Evolutionary conservation across 1,140 invertebrate genomes (phyloP), one percentile per base, ranked within the genome.

Genomic region (Batillaria attramentaria): DNA sequence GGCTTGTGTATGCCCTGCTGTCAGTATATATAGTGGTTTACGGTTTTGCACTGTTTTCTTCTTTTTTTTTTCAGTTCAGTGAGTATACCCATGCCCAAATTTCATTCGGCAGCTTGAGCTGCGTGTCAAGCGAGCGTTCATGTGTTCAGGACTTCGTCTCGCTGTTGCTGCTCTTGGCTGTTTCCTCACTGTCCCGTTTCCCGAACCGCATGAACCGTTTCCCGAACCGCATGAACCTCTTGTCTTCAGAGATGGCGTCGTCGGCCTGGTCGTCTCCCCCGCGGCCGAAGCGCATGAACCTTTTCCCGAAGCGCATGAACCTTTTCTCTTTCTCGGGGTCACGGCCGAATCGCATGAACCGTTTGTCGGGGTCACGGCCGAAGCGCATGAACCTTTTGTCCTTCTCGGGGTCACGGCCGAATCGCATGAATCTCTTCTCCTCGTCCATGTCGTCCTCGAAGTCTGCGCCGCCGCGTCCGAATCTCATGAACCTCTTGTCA

Each of bases 401-500:
- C 10, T 72, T 46, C 33, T 50, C 37, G 8, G 46, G 74, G 31
- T 70, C 80, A 79, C 42, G 74, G 5, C 86, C 86, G 60, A 86
- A 86, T 70, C 85, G 39, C 82, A 84, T 85, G 62, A 86, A 85
- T 39, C 84, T 35, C 54, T 86, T 85, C 35, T 84, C 83, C 0
- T 79, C 82, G 6, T 81, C 79, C 10, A 68, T 39, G 57, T 84
- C 80, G 13, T 74, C 35, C 43, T 76, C 70, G 8, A 76, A 81
- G 20, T 84, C 79, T 65, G 65, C 60, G 37, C 66, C 62, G 18
- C 78, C 78, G 39, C 85, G 82, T 13, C 88, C 88, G 72, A 89
- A 89, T 73, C 88, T 73, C 77, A 89, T 83, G 77, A 87, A 89
- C 35, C 86, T 75, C 73, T 89, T 89, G 41, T 86, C 86, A 57